phyloP scores from a whole-genome alignment of 2,113 vertebrate genomes.

The Ahaetulla prasina region DNA sequence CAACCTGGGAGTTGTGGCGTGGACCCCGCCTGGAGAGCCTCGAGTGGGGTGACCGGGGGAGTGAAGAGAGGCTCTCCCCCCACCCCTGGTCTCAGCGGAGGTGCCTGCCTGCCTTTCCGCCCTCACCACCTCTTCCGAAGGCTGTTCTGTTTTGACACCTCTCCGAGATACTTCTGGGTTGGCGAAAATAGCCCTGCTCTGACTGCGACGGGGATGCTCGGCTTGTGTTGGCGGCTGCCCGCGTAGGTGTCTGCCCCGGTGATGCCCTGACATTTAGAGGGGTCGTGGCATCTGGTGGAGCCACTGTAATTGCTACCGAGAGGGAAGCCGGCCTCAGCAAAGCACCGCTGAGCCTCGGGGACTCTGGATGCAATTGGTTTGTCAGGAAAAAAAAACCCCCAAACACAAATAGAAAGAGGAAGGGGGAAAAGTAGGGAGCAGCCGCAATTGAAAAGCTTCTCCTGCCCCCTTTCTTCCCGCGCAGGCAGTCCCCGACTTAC shows the following conservation, averaged over 20 bases:
- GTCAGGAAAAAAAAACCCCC: not conserved
- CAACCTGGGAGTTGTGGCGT: not conserved
- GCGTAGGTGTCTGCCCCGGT: not conserved
- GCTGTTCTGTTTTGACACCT: not conserved
- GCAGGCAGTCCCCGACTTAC: not conserved
- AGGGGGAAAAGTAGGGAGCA: not conserved
- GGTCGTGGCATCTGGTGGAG: not conserved
- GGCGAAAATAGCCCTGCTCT: not conserved
- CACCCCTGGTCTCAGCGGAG: not conserved
- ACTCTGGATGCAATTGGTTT: not conserved
- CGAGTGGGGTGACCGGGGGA: not conserved
- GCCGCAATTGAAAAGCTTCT: not conserved
- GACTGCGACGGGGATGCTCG: not conserved
- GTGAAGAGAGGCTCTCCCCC: not conserved
- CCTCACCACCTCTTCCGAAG: not conserved
- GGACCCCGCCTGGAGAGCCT: not conserved
- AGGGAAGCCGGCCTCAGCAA: not conserved
- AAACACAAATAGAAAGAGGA: not conserved
- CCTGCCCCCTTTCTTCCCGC: not conserved
- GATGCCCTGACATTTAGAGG: not conserved
- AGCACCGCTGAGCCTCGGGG: not conserved
- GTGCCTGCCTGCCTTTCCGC: not conserved
- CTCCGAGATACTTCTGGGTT: accelerated
- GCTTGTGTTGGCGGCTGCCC: not conserved
- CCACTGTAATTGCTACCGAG: not conserved